Evolutionary conservation across 2,888 invertebrate species (phyloP), one percentile per base, ranked within the genome.

Genomic region (Drosophila mimica): DNA sequence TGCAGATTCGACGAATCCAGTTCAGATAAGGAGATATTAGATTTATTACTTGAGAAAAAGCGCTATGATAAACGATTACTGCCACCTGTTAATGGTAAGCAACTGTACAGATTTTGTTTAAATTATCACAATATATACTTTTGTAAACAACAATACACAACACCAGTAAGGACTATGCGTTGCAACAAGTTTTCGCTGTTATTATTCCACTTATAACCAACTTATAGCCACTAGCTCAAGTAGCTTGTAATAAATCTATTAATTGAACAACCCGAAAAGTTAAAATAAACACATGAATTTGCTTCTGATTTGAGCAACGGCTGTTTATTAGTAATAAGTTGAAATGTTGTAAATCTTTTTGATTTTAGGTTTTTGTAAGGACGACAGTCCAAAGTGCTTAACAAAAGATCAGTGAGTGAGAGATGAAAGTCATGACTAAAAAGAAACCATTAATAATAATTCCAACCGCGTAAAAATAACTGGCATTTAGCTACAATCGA

Each of bases 41-140:
- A 98, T 95, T 96, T 97, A 94, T 95, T 98, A 92, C 94, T 98
- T 92, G 96, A 96, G 94, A 96, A 96, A 92, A 96, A 96, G 92
- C 96, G 97, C 94, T 98, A 98, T 94, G 98, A 98, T 95, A 97
- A 97, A 95, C 95, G 98, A 94, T 95, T 98, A 93, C 95, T 97
- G 92, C 98, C 98, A 91, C 97, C 97, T 91, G 97, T 97, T 92
- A 96, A 96, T 95, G 97, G 97, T 97, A 94, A 93, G 94, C 33
- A 40, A n/a, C 8, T 33, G 48, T 6, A 15, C 20, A 8, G 15
- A n/a, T 30, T 61, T 28, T 0, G 33, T 25, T 43, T 2, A 36
- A 36, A 20, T 20, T 34, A 4, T 33, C 31, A 30, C 49, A 30
- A 15, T 3, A 46, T 40, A 40, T n/a, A 9, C 15, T n/a, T 11